Conservation (phyloP, 2,888 invertebrate genomes). For the Volucella bombylans region DNA sequence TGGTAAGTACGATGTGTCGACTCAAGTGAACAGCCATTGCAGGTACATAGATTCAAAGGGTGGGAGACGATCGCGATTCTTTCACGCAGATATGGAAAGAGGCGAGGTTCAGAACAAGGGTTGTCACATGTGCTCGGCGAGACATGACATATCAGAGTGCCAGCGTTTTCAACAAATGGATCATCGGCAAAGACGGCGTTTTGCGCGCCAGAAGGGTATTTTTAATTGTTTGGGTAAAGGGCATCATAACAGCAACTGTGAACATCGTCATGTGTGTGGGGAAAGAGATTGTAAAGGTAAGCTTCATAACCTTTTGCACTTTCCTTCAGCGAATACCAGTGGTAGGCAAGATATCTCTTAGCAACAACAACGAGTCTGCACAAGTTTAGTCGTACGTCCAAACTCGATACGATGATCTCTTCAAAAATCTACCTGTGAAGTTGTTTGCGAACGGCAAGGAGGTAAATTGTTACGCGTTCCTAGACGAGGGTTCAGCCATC, state of each 20-base stretch:
- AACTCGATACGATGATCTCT: background rate
- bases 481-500: conserved; percentile 59
- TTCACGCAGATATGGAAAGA: background rate
- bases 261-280: conserved; percentile 7
- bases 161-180: background rate
- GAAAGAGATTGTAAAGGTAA: background rate
- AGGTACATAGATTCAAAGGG: background rate
- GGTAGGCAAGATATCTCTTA: no score
- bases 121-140: no score
- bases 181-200: conserved; percentile 19
- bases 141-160: background rate
- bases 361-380: background rate
- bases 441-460: conserved; percentile 37
- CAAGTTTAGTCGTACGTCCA: background rate
- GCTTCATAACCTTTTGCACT: no score
- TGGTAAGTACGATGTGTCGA: conserved; percentile 19
- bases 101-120: background rate
- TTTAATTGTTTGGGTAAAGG: conserved; percentile 33
- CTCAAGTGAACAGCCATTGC: background rate
- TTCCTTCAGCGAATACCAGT: no score
- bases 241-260: conserved; percentile 31
- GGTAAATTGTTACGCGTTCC: conserved; percentile 36
- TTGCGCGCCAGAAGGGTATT: conserved; percentile 12
- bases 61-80: background rate
- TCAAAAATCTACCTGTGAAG: conserved; percentile 46